Evolutionary conservation across 2,113 vertebrate genomes (phyloP).

Genomic region (Agapornis roseicollis): DNA sequence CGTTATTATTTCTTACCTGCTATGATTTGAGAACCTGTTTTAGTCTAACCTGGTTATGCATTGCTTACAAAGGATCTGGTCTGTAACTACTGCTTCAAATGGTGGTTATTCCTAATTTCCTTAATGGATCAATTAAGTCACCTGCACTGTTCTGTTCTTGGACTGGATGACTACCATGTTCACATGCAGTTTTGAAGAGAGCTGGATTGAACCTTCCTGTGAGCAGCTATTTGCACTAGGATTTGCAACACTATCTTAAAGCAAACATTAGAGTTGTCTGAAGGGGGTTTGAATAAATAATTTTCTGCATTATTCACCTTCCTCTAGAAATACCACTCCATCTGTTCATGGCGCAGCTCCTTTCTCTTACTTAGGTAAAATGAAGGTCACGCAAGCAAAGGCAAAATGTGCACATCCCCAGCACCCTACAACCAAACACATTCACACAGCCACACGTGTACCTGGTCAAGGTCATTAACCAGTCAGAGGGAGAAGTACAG

Average conservation of each 20-base stretch:
- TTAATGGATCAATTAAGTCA: not conserved
- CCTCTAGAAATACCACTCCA: constrained; percentile 25
- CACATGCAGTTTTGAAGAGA: not conserved
- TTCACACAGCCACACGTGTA: not conserved
- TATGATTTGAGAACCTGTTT: not conserved
- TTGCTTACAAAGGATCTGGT: not conserved
- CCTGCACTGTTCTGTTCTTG: not conserved
- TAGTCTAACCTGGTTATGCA: not conserved
- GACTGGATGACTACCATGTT: not conserved
- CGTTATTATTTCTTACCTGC: not conserved
- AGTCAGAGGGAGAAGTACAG: constrained; percentile 33
- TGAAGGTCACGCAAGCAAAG: not conserved
- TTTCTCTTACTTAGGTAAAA: not conserved
- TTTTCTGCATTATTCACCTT: constrained; percentile 44
- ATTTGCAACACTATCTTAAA: constrained; percentile 28
- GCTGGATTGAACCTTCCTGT: not conserved
- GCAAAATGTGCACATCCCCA: not conserved
- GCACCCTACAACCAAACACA: not conserved
- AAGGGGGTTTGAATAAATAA: constrained; percentile 41
- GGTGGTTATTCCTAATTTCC: not conserved
- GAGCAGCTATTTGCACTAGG: constrained; percentile 43
- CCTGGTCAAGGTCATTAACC: constrained; percentile 46
- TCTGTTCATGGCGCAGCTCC: constrained; percentile 22
- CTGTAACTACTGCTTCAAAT: not conserved
- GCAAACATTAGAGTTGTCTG: constrained; percentile 49